Evolutionary conservation across 2,113 vertebrate species (phyloP), one percentile per base, ranked within the genome.

Genomic region (Aptenodytes forsteri): DNA sequence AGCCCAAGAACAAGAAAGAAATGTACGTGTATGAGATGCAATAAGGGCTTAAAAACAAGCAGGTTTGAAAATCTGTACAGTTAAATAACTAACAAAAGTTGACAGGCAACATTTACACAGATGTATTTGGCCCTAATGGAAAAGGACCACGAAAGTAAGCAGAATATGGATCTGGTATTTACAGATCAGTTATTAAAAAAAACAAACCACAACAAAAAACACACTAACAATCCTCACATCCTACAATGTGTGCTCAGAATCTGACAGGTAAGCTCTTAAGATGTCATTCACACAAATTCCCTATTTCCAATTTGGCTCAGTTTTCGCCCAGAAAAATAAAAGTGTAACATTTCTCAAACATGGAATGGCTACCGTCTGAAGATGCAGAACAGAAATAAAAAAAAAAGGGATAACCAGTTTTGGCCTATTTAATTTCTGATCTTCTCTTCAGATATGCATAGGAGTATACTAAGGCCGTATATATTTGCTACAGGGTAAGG

Each of bases 361-460:
- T 0, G 59, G 93, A 94, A 96, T 86, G 87, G 81, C 36, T n/a
- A 2, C 32, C 59, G 92, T 64, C 84, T 95, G 88, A 73, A n/a
- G 26, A 81, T 7, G 44, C 52, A 89, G 94, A 97, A 72, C 71
- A 93, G 90, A 69, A 76, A 77, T 16, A 54, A 27, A 30, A 84
- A 34, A 54, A 59, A 4, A 46, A 62, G 38, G 50, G 55, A 40
- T 25, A 62, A 72, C 81, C 70, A 59, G 12, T 61, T 92, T 85
- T 96, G 89, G 97, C 95, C 89, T 96, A 7, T n/a, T 58, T 50
- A 58, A 59, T 23, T 67, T 77, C 86, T 96, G 82, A 64, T 65
- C 44, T 76, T 92, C 44, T 66, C 96, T 96, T 80, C 83, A 96
- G 92, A 86, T 84, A 78, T 97, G 98, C 98, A 97, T 89, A 98